Conservation (phyloP, 2,113 vertebrate species). For the Turdus rufiventris region DNA sequence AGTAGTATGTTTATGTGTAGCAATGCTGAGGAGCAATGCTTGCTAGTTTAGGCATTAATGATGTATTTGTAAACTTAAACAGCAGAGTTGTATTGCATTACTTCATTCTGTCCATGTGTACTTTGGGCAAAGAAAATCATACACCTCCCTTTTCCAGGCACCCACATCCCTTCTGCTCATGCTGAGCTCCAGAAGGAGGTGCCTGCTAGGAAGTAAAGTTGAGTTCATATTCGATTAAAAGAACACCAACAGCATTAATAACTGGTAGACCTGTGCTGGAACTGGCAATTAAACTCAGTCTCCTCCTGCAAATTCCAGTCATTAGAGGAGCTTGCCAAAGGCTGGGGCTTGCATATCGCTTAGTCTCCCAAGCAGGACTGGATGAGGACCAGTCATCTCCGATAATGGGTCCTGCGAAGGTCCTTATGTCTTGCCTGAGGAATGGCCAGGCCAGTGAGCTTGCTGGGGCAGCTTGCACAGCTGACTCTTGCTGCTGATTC, state of each 20-base stretch:
- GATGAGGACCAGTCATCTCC: neutral
- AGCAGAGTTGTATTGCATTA: neutral
- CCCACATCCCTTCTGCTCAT: neutral
- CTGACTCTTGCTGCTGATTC: neutral
- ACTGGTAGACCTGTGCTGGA: neutral
- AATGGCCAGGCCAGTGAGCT: neutral
- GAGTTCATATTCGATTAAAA: neutral
- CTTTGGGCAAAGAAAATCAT: neutral
- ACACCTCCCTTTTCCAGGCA: neutral
- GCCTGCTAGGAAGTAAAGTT: neutral
- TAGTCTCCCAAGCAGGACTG: neutral
- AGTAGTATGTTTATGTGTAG: neutral
- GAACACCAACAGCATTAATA: neutral
- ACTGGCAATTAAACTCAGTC: neutral
- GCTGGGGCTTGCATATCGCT: neutral
- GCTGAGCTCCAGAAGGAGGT: neutral
- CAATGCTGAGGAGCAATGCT: neutral
- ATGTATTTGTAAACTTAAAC: neutral
- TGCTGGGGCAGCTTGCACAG: neutral
- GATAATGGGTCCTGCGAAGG: neutral
- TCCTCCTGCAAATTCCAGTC: neutral
- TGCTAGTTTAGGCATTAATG: neutral
- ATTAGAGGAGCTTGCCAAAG: conserved; percentile 14
- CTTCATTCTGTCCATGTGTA: neutral
- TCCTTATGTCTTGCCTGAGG: rapidly evolving